These are phyloP conservation scores for Excalfactoria chinensis DNA, from an alignment of 2,113 vertebrate genomes.

Conservation along the genomic window DNA sequence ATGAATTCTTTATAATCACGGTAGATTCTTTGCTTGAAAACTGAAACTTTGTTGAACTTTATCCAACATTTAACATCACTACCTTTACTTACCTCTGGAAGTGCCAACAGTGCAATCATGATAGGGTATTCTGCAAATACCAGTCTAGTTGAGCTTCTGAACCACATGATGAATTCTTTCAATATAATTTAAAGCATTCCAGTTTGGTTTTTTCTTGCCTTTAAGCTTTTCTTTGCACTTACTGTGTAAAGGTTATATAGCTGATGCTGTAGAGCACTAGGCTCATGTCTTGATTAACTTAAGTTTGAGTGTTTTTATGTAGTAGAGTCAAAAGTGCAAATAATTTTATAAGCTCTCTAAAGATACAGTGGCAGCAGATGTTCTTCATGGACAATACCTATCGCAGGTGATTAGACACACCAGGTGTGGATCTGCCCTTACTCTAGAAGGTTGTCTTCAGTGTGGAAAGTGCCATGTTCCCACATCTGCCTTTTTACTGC, in stretches of 20 bases:
- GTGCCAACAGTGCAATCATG: background rate
- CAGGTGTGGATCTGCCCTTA: background rate
- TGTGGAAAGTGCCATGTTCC: background rate
- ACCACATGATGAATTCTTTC: background rate
- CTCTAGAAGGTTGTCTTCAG: fast-evolving
- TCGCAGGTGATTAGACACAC: no score
- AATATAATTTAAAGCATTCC: background rate
- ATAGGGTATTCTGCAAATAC: background rate
- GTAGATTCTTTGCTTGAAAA: background rate
- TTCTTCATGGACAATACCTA: background rate
- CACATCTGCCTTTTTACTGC: background rate
- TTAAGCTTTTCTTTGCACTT: background rate
- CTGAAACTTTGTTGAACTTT: background rate
- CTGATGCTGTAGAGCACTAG: background rate
- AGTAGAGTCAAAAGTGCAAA: background rate
- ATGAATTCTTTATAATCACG: background rate
- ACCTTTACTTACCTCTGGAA: background rate
- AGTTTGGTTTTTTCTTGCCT: background rate
- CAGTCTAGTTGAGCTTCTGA: background rate
- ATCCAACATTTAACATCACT: background rate
- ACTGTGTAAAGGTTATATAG: background rate
- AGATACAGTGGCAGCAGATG: background rate
- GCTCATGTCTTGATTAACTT: background rate
- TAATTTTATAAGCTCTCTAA: background rate
- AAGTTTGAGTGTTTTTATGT: background rate